Conservation (phyloP, 35 echinoderm and acorn worm genomes). For the Strongylocentrotus purpuratus region DNA sequence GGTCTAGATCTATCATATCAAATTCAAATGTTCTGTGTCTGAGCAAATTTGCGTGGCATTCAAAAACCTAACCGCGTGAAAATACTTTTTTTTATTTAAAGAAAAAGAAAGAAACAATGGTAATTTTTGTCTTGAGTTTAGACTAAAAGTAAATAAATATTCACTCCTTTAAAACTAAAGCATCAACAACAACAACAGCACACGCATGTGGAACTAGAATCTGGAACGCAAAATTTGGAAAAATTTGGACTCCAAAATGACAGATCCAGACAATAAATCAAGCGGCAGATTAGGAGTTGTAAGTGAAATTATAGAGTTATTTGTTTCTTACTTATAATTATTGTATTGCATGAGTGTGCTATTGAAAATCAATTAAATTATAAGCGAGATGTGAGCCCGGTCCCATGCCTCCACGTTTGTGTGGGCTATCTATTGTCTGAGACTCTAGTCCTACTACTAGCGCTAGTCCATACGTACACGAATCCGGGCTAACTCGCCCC, state of each 20-base stretch:
- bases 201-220: neutral
- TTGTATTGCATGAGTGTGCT: neutral
- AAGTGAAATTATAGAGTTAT: neutral
- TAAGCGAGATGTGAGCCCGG: neutral
- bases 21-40: too few species aligned
- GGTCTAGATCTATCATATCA: too few species aligned
- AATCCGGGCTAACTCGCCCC: too few species aligned
- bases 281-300: constrained; percentile 12
- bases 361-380: neutral
- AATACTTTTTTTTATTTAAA: too few species aligned
- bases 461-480: too few species aligned
- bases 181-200: too few species aligned
- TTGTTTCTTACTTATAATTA: neutral
- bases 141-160: neutral
- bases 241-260: neutral
- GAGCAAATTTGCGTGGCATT: too few species aligned
- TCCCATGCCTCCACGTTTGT: neutral
- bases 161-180: too few species aligned
- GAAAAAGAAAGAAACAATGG: too few species aligned
- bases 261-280: constrained; percentile 14
- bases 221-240: neutral
- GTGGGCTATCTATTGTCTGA: neutral
- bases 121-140: too few species aligned
- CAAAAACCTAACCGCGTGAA: too few species aligned
- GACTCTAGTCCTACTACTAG: neutral